These are phyloP conservation scores for Machimus atricapillus DNA, from an alignment of 2,888 invertebrate genomes.

Conservation along the genomic window DNA sequence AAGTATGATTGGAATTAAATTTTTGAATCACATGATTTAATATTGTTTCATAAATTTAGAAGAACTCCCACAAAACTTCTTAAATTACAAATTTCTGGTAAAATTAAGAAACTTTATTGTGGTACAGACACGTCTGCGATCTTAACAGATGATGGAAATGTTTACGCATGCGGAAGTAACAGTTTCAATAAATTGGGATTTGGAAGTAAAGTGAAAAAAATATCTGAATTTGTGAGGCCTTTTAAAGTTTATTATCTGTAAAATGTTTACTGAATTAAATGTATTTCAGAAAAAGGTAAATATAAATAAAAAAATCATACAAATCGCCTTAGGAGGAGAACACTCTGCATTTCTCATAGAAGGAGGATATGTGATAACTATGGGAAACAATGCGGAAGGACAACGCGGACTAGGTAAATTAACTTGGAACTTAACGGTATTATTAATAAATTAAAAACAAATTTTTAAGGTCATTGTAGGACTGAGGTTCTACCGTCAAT, in stretches of 20 bases:
- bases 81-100: slow-evolving; percentile 61
- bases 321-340: slow-evolving; percentile 67
- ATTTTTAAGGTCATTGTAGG: slow-evolving; percentile 55
- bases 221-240: slow-evolving; percentile 55
- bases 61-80: slow-evolving; percentile 56
- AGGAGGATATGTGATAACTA: slow-evolving; percentile 69
- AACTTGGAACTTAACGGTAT: not conserved
- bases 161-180: slow-evolving; percentile 72
- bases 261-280: not conserved
- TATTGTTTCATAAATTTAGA: slow-evolving; percentile 53
- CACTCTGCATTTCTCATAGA: slow-evolving; percentile 71
- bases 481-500: slow-evolving; percentile 53
- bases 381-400: slow-evolving; percentile 71
- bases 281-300: slow-evolving; percentile 61
- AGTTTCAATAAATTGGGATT: slow-evolving; percentile 72
- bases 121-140: slow-evolving; percentile 70
- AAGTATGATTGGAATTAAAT: slow-evolving; percentile 52
- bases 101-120: slow-evolving; percentile 66
- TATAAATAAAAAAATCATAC: slow-evolving; percentile 66
- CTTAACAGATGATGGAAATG: slow-evolving; percentile 67
- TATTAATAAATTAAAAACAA: not conserved
- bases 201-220: slow-evolving; percentile 57
- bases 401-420: slow-evolving; percentile 66
- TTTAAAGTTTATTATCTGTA: slow-evolving; percentile 22
- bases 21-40: slow-evolving; percentile 50